Percentiles rank a stretch among this genome's conserved stretches.
Conservation (phyloP, 2,797 vertebrate genomes). For the Enteromius anoplus region DNA sequence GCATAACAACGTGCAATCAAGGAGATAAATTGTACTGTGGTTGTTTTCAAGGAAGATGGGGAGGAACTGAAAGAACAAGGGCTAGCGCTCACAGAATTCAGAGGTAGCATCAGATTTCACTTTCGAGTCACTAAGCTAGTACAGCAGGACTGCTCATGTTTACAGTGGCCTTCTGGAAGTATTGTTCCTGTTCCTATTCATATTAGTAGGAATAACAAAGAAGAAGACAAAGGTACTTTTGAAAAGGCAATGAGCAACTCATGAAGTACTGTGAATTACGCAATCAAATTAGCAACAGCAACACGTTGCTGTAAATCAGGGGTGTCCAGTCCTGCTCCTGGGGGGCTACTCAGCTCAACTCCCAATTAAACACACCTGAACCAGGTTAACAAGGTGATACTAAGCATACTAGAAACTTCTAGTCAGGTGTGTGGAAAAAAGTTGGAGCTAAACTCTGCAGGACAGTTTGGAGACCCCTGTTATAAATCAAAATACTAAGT, state of each 20-base stretch:
- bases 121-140: neutral
- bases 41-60: neutral
- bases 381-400: neutral
- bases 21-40: constrained; percentile 18
- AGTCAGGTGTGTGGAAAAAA: neutral
- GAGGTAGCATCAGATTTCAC: constrained; percentile 23
- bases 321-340: neutral
- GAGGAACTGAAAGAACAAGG: constrained; percentile 27
- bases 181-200: neutral
- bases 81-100: constrained; percentile 2
- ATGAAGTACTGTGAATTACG: neutral
- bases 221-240: neutral
- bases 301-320: neutral
- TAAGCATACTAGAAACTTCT: neutral
- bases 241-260: neutral
- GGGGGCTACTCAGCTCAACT: neutral
- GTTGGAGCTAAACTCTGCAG: neutral
- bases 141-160: neutral
- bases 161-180: neutral
- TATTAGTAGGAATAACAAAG: neutral
- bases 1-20: constrained; percentile 16
- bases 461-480: neutral
- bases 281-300: neutral
- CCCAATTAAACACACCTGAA: neutral
- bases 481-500: neutral